phyloP scores from a whole-genome alignment of 1,140 invertebrate genomes.

The Matsumurasca onukii region DNA sequence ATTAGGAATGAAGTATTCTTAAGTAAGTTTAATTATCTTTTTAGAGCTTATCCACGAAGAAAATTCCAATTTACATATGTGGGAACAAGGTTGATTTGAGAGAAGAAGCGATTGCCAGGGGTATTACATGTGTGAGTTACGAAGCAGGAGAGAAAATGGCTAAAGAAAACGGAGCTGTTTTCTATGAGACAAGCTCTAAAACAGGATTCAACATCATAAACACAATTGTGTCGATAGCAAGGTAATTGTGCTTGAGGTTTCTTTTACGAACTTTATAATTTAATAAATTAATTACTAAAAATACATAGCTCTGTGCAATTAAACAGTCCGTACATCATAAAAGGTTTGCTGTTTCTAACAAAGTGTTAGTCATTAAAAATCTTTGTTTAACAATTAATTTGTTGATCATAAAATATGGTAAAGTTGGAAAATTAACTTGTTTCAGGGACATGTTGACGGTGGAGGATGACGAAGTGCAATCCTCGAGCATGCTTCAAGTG shows the following conservation, averaged over 20 bases:
- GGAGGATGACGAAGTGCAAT: constrained; percentile 55
- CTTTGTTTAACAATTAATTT: too few species aligned
- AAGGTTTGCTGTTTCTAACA: too few species aligned
- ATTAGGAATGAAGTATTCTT: too few species aligned
- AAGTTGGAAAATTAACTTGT: too few species aligned
- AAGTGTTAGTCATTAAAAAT: too few species aligned
- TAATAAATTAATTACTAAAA: too few species aligned
- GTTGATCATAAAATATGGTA: too few species aligned
- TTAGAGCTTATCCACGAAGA: constrained; percentile 38
- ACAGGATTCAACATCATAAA: constrained; percentile 38
- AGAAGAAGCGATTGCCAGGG: constrained; percentile 33
- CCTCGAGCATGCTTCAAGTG: constrained; percentile 41
- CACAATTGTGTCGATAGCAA: constrained; percentile 35
- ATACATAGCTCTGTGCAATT: too few species aligned
- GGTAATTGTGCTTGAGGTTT: too few species aligned
- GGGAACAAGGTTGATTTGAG: constrained; percentile 41
- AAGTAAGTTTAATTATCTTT: too few species aligned
- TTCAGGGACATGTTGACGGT: constrained; percentile 52
- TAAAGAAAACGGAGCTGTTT: constrained; percentile 33
- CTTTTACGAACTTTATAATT: too few species aligned
- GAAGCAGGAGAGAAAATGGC: constrained; percentile 37
- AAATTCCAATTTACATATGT: constrained; percentile 39
- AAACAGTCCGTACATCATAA: too few species aligned
- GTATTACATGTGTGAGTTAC: constrained; percentile 35
- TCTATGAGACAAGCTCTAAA: constrained; percentile 42